phyloP scores from a whole-genome alignment of 2,888 invertebrate genomes.

The Operophtera brumata region DNA sequence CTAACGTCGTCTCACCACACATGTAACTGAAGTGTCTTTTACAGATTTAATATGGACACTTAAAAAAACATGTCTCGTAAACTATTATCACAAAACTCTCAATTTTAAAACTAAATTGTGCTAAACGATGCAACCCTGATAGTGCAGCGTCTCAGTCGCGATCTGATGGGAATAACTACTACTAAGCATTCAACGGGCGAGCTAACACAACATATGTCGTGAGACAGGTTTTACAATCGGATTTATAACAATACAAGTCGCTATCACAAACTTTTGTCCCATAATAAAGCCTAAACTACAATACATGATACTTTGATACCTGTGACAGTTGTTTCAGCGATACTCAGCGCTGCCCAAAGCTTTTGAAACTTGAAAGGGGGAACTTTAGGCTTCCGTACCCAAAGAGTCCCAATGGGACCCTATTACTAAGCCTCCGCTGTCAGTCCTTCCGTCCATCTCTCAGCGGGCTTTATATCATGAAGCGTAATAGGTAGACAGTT shows the following conservation, averaged over 20 bases:
- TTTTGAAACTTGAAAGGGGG: too few relatives aligned
- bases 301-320: too few relatives aligned
- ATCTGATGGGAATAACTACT: conserved; percentile 77
- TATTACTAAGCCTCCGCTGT: too few relatives aligned
- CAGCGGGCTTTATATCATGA: too few relatives aligned
- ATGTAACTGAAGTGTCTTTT: conserved; percentile 75
- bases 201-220: conserved; percentile 77
- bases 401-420: too few relatives aligned
- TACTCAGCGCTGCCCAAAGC: too few relatives aligned
- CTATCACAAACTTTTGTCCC: conserved; percentile 31
- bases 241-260: conserved; percentile 17
- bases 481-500: too few relatives aligned
- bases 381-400: too few relatives aligned
- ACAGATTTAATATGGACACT: conserved; percentile 41
- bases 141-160: conserved; percentile 50
- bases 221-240: conserved; percentile 65
- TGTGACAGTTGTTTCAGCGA: too few relatives aligned
- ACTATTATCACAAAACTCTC: conserved; percentile 76
- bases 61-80: conserved; percentile 60
- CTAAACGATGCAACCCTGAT: conserved; percentile 54
- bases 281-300: too few relatives aligned
- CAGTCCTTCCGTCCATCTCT: too few relatives aligned
- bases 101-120: conserved; percentile 70
- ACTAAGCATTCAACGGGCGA: conserved; percentile 37
- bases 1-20: conserved; percentile 80